phyloP scores from a whole-genome alignment of 2,113 vertebrate species.

The Pithys albifrons region DNA sequence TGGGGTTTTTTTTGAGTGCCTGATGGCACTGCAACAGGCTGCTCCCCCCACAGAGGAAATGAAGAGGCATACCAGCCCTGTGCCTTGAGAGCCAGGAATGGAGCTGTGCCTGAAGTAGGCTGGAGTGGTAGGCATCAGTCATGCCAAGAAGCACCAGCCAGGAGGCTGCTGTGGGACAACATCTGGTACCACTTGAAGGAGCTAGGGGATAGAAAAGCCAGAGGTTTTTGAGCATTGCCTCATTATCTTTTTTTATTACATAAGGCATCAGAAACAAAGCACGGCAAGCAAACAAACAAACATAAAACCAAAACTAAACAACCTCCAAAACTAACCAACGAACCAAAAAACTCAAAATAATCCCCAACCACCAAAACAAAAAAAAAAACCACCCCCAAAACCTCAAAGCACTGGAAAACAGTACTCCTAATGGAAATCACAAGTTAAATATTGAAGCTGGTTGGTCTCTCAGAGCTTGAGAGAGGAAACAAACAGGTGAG shows the following conservation, averaged over 20 bases:
- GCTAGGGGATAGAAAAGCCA: neutral
- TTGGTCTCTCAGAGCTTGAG: neutral
- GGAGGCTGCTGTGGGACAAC: neutral
- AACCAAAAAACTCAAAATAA: neutral
- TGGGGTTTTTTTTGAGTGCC: neutral
- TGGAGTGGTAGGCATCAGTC: neutral
- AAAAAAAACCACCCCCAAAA: neutral
- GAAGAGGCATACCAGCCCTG: neutral
- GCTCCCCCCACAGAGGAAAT: neutral
- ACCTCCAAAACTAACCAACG: neutral
- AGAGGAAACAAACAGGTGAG: neutral
- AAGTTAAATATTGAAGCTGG: neutral
- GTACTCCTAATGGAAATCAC: neutral
- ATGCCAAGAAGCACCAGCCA: neutral
- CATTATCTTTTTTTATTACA: neutral
- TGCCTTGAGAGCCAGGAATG: neutral
- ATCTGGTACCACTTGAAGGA: conserved; percentile 21
- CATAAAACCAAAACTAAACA: neutral
- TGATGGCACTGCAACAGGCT: neutral
- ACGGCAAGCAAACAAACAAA: neutral
- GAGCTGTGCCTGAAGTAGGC: neutral
- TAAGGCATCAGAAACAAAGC: neutral
- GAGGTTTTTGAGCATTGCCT: neutral
- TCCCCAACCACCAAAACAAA: neutral
- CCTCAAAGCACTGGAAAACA: neutral